Conservation (phyloP, 1,140 invertebrate genomes). For the Heliconius congener region DNA sequence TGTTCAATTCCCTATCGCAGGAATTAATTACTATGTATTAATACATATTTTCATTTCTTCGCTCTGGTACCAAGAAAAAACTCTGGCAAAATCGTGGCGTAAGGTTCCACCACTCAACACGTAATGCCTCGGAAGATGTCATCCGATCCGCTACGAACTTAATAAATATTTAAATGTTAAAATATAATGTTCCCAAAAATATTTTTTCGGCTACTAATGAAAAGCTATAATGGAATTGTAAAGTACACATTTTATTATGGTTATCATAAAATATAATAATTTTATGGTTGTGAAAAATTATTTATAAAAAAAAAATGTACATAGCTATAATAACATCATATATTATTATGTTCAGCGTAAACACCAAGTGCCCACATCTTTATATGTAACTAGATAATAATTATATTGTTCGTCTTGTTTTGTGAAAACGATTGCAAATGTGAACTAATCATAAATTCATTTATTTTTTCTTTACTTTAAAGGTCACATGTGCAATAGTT, state of each 20-base stretch:
- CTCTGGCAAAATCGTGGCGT: no score
- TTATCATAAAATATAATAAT: constrained; percentile 50
- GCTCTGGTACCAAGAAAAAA: no score
- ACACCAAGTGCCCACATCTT: constrained; percentile 32
- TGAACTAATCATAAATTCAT: constrained; percentile 22
- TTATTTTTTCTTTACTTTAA: constrained; percentile 20
- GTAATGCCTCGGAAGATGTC: background rate
- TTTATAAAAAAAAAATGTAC: constrained; percentile 50
- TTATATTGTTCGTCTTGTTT: constrained; percentile 29
- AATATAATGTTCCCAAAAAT: background rate
- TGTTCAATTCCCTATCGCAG: no score
- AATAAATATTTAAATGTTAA: background rate
- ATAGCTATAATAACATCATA: constrained; percentile 34
- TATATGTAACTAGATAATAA: constrained; percentile 21
- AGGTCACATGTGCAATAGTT: constrained; percentile 40
- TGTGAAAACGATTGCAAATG: constrained; percentile 33
- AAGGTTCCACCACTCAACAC: no score
- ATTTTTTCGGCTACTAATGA: background rate
- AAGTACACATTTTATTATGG: background rate
- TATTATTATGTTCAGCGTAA: constrained; percentile 4
- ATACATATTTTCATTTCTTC: no score
- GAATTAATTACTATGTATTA: no score
- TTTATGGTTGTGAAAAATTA: constrained; percentile 72
- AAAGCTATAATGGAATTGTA: background rate
- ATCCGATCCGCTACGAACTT: background rate